Evolutionary conservation across 2,797 vertebrate genomes (phyloP).

Genomic region (Crenichthys baileyi): DNA sequence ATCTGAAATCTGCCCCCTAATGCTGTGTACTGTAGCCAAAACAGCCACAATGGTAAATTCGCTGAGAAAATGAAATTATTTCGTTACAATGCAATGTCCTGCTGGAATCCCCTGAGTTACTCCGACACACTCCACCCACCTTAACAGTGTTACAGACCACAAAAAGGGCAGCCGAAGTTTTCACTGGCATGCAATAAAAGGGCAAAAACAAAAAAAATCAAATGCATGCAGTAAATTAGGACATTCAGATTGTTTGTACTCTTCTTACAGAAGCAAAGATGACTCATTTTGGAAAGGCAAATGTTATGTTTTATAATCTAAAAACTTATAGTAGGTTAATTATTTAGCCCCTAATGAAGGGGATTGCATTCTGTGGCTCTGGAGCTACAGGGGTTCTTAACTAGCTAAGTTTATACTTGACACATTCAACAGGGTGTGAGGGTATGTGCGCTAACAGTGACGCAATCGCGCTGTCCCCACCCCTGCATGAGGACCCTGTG

Average conservation of each 20-base stretch:
- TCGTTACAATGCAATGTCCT: neutral
- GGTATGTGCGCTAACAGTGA: no score
- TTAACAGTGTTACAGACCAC: neutral
- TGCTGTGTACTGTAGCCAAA: neutral
- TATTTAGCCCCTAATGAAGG: neutral
- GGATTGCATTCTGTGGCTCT: neutral
- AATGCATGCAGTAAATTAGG: neutral
- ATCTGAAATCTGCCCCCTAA: neutral
- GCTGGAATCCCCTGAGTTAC: neutral
- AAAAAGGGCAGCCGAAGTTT: neutral
- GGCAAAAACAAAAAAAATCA: neutral
- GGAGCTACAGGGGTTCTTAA: no score
- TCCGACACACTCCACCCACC: constrained; percentile 4
- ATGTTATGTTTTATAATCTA: neutral
- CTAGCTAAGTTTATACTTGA: no score
- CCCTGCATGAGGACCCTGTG: no score
- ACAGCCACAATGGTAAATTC: neutral
- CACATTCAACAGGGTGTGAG: no score
- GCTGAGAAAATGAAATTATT: constrained; percentile 2
- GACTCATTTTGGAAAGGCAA: neutral
- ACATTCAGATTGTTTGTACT: neutral
- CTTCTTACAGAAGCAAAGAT: neutral
- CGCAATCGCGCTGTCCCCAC: no score
- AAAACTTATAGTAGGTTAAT: neutral
- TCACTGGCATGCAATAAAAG: neutral